phyloP scores from a whole-genome alignment of 2,113 vertebrate species.

The Oryzias javanicus region DNA sequence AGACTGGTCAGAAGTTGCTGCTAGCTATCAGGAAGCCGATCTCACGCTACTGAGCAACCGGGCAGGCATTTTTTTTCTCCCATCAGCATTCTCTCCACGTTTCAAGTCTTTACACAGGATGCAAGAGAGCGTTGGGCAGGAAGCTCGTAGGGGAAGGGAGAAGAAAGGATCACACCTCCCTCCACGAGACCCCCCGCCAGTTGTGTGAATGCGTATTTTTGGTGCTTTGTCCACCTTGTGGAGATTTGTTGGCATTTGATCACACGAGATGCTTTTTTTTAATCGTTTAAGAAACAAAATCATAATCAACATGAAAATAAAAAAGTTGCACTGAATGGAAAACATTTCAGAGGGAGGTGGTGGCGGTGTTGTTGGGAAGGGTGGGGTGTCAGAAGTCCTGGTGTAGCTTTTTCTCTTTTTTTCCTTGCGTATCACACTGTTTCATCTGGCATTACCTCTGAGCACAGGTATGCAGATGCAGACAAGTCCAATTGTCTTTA shows the following conservation, averaged over 20 bases:
- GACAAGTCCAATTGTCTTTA: slow-evolving; percentile 67
- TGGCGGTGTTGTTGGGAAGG: slow-evolving; percentile 18
- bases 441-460: slow-evolving; percentile 50
- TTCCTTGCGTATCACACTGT: slow-evolving; percentile 48
- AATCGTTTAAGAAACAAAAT: slow-evolving; percentile 57
- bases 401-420: slow-evolving; percentile 57
- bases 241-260: slow-evolving; percentile 69
- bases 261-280: slow-evolving; percentile 43
- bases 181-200: slow-evolving; percentile 56
- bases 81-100: slow-evolving; percentile 60
- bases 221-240: slow-evolving; percentile 70
- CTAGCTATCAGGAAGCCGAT: slow-evolving; percentile 55
- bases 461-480: slow-evolving; percentile 53
- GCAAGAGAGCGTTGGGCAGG: slow-evolving; percentile 60
- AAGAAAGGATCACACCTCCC: slow-evolving; percentile 39
- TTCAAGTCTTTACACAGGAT: slow-evolving; percentile 80
- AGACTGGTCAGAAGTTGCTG: slow-evolving; percentile 48
- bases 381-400: slow-evolving; percentile 61
- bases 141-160: slow-evolving; percentile 35
- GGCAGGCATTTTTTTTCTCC: slow-evolving; percentile 51
- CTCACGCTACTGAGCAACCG: slow-evolving; percentile 72
- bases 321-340: slow-evolving; percentile 65
- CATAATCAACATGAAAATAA: slow-evolving; percentile 46
- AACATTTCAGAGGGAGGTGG: neutral
- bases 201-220: slow-evolving; percentile 69